Evolutionary conservation across 2,113 vertebrate genomes (phyloP), one percentile per base, ranked within the genome.

Genomic region (Bufo bufo): DNA sequence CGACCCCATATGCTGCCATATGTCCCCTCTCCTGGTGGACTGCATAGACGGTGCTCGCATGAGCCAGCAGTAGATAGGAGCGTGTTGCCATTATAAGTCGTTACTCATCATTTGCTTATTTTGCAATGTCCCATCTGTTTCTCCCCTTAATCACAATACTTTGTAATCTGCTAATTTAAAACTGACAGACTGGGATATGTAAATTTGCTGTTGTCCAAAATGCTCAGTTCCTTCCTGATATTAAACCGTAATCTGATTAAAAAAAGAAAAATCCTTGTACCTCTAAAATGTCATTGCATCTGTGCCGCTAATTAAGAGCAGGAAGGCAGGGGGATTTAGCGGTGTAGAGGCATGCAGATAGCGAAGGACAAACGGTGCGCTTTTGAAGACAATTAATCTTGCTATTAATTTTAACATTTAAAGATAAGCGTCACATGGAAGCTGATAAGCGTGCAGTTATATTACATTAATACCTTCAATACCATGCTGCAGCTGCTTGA

Each of bases 91-190:
- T 78, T 59, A 3, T 59, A 80, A 33, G 77, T 33, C 23, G 59
- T 80, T 80, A 56, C 52, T 59, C 11, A 80, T 56, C 54, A 80
- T 80, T 80, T 80, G 54, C 77, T 43, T 80, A 43, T 43, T 80
- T 80, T 59, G 13, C 77, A 23, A 8, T 59, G 52, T 80, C n/a
- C 77, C 77, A 80, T 80, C 77, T 80, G 77, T 80, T 80, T 80
- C 54, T 80, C 54, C 13, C 13, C 54, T 59, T 59, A 58, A 80
- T 80, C 77, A 58, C 11, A 59, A 56, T 59, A 59, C 20, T 80
- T 43, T 17, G 6, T 80, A 78, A 78, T 78, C 77, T 78, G 77
- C 77, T 78, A 54, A 78, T 78, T 78, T 43, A 80, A 43, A 3
- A 16, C 54, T 59, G 20, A 80, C 77, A 59, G 54, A 43, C n/a